Percentiles rank a stretch among this genome's conserved stretches.
Evolutionary conservation across 2,888 invertebrate genomes (phyloP).

Genomic region (Philhelius pedissequus): DNA sequence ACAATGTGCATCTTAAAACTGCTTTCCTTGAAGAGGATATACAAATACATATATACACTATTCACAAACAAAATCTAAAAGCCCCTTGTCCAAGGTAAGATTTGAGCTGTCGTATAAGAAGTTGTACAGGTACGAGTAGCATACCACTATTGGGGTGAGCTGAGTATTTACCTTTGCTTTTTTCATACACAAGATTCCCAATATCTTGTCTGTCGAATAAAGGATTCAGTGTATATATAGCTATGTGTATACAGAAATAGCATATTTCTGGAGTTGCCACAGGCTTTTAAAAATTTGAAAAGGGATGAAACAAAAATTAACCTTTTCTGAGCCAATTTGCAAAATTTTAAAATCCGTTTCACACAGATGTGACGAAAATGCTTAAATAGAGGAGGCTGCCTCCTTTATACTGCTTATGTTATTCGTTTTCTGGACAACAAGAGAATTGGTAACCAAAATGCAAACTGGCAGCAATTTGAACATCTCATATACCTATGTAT

Average conservation of each 20-base stretch:
- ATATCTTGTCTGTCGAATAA: not conserved
- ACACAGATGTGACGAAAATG: constrained; percentile 56
- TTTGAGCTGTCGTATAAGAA: not conserved
- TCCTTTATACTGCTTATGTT: not conserved
- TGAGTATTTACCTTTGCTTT: not conserved
- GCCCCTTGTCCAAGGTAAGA: not conserved
- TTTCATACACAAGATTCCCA: not conserved
- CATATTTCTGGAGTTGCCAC: not conserved
- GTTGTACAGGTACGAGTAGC: not conserved
- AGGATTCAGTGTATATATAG: not conserved
- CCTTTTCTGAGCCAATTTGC: constrained; percentile 45
- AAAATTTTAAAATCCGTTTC: constrained; percentile 61
- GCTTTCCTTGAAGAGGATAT: constrained; percentile 14
- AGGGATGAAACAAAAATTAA: constrained; percentile 19
- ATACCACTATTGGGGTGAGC: not conserved
- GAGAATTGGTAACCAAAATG: constrained; percentile 9
- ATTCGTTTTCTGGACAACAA: constrained; percentile 3
- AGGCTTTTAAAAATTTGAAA: not conserved
- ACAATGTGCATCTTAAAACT: not conserved
- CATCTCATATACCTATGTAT: not conserved
- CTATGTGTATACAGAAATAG: not conserved
- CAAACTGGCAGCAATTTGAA: constrained; percentile 33
- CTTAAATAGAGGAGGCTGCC: not conserved
- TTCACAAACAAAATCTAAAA: not conserved
- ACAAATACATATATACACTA: too few relatives aligned